Evolutionary conservation across 2,888 invertebrate genomes (phyloP).

Genomic region (Cephus pygmeus): DNA sequence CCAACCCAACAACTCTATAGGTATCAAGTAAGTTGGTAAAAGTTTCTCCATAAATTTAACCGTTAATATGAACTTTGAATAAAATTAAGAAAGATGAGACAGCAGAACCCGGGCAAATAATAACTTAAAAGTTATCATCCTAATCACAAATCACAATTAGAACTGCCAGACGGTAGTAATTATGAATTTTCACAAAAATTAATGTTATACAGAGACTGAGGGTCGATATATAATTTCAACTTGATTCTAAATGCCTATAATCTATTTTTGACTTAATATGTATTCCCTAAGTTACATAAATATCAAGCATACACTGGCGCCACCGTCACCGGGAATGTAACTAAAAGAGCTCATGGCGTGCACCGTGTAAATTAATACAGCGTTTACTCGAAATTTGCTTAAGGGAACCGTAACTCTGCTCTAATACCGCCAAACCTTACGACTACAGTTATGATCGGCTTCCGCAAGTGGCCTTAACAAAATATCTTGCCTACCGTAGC

Average conservation of each 20-base stretch:
- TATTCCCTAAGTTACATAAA: not conserved
- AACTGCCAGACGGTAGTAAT: not conserved
- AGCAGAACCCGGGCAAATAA: not conserved
- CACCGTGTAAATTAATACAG: conserved; percentile 24
- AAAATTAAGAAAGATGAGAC: conserved; percentile 37
- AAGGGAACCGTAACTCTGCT: not conserved
- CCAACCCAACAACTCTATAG: not conserved
- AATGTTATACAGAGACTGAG: not conserved
- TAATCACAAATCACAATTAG: not conserved
- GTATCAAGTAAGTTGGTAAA: conserved; percentile 40
- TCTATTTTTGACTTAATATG: not conserved
- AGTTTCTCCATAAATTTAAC: conserved; percentile 56
- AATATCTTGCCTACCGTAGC: not conserved
- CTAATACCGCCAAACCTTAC: conserved; percentile 1
- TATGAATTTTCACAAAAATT: not conserved
- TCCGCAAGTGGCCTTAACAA: not conserved
- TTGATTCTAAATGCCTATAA: not conserved
- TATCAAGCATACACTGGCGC: not conserved
- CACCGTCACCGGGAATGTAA: not conserved
- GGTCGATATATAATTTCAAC: not conserved
- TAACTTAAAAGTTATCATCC: not conserved
- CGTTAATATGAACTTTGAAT: conserved; percentile 47
- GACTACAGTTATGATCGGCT: conserved; percentile 4
- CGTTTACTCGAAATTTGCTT: conserved; percentile 30
- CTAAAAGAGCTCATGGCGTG: not conserved